These are phyloP conservation scores for Eupsilia transversa DNA, from an alignment of 2,888 invertebrate species.

Conservation along the genomic window DNA sequence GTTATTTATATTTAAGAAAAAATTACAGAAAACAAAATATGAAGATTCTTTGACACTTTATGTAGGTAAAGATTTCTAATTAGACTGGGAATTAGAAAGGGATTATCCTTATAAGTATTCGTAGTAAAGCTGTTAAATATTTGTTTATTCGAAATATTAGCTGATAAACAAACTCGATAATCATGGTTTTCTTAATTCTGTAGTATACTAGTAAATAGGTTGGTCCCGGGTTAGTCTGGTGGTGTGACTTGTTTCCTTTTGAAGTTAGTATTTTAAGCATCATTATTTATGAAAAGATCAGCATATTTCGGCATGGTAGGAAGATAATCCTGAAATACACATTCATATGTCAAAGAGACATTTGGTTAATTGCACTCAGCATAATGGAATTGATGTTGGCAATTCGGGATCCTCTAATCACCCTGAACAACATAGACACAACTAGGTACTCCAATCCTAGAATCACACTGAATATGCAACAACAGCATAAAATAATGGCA, in stretches of 20 bases:
- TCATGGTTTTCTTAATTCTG: slow-evolving; percentile 1
- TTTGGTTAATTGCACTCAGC: neutral
- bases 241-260: neutral
- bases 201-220: neutral
- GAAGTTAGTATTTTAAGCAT: neutral
- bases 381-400: neutral
- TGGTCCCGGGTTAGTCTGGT: neutral
- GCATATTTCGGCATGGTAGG: neutral
- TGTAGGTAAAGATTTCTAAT: neutral
- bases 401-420: neutral
- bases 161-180: slow-evolving; percentile 27
- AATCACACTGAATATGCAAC: neutral
- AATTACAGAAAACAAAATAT: slow-evolving; percentile 3
- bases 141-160: slow-evolving; percentile 22
- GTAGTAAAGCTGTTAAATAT: slow-evolving; percentile 13
- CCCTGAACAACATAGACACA: neutral
- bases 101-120: slow-evolving; percentile 36
- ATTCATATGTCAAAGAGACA: neutral
- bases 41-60: neutral
- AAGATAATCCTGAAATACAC: neutral
- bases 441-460: neutral
- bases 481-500: neutral
- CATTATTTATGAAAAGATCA: neutral
- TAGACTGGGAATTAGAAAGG: slow-evolving; percentile 8
- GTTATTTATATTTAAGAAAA: neutral